phyloP scores from a whole-genome alignment of 2,888 invertebrate species.

The Scaptodrosophila latifasciaeformis region DNA sequence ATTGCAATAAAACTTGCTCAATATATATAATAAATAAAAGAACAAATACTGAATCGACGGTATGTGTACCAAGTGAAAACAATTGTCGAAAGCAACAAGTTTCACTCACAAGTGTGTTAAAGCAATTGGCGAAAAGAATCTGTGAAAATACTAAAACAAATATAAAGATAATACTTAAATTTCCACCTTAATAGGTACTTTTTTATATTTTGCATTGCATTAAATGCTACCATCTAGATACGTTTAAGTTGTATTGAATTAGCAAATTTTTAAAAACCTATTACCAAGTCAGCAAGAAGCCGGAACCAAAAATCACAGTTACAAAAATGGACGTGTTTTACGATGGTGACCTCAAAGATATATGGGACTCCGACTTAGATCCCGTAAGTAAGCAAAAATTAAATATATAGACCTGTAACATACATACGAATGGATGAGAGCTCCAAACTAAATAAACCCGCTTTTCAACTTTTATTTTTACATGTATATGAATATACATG shows the following conservation, averaged over 20 bases:
- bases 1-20: constrained; percentile 1
- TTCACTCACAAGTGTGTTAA: too few relatives aligned
- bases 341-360: constrained; percentile 86
- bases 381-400: constrained; percentile 81
- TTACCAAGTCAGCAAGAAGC: too few relatives aligned
- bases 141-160: too few relatives aligned
- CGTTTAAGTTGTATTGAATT: too few relatives aligned
- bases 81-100: constrained; percentile 68
- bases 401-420: constrained; percentile 32
- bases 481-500: neutral
- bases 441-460: constrained; percentile 7
- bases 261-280: too few relatives aligned
- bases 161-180: too few relatives aligned
- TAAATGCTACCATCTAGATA: too few relatives aligned
- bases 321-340: constrained; percentile 82
- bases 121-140: too few relatives aligned
- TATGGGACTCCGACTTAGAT: constrained; percentile 89
- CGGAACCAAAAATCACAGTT: too few relatives aligned
- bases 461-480: neutral
- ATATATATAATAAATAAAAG: constrained; percentile 3
- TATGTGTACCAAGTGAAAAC: constrained; percentile 68
- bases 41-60: too few relatives aligned
- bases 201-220: too few relatives aligned
- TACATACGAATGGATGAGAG: neutral
- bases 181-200: too few relatives aligned